Conservation (phyloP, 2,888 invertebrate genomes). For the Xylocampa areola region DNA sequence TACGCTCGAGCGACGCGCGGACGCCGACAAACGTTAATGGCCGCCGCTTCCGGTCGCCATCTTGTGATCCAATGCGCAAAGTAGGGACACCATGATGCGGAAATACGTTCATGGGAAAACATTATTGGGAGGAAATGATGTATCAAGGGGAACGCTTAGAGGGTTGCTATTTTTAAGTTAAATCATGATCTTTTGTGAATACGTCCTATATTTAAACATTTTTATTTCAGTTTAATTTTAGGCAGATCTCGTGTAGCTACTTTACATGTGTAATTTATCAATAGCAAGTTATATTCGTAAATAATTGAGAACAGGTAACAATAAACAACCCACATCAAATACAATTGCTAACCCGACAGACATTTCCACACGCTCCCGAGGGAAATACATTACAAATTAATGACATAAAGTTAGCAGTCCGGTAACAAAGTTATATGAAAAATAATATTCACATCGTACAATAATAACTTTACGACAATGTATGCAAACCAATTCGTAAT, state of each 20-base stretch:
- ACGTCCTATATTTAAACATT: no score
- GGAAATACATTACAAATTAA: conserved; percentile 1
- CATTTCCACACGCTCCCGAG: neutral
- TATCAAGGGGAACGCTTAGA: conserved; percentile 37
- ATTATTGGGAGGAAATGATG: conserved; percentile 55
- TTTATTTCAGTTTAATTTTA: no score
- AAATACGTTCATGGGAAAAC: conserved; percentile 49
- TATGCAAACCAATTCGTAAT: conserved; percentile 45
- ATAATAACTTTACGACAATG: neutral
- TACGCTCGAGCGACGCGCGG: conserved; percentile 56
- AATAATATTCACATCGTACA: neutral
- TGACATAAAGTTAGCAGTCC: neutral
- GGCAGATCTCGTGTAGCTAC: no score
- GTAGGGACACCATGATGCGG: conserved; percentile 43
- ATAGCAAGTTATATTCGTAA: neutral
- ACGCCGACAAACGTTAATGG: conserved; percentile 70
- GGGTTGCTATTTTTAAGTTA: conserved; percentile 23
- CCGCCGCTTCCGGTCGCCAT: conserved; percentile 70
- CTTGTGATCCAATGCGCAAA: conserved; percentile 61
- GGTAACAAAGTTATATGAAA: conserved; percentile 1
- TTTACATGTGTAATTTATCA: neutral
- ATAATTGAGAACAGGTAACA: neutral
- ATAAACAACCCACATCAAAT: conserved; percentile 1
- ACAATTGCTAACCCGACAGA: conserved; percentile 5
- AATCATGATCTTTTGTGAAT: no score